Conservation (phyloP, 2,797 vertebrate genomes). For the Forpus xanthops region DNA sequence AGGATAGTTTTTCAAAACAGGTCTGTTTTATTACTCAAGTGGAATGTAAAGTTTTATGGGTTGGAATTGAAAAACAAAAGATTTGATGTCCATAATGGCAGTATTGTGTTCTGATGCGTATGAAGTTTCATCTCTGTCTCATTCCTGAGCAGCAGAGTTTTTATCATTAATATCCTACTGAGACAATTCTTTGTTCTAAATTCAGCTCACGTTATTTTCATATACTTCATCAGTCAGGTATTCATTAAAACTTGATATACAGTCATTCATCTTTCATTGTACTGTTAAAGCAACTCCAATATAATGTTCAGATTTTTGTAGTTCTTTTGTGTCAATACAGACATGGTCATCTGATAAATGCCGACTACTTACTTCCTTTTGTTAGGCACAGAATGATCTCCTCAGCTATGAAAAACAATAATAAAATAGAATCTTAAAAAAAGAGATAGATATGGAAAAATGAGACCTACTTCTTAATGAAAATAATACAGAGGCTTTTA, state of each 20-base stretch:
- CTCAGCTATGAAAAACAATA: background rate
- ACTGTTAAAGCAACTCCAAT: background rate
- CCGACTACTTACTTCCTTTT: background rate
- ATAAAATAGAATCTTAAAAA: background rate
- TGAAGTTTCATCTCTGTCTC: background rate
- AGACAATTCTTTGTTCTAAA: constrained; percentile 1
- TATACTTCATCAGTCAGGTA: background rate
- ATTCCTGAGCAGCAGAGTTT: background rate
- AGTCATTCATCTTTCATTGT: background rate
- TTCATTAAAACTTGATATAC: constrained; percentile 18
- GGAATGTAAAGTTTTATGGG: constrained; percentile 30
- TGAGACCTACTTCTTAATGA: background rate
- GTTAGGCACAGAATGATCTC: background rate
- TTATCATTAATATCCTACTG: constrained; percentile 6
- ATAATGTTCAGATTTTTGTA: background rate
- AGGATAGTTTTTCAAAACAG: constrained; percentile 11
- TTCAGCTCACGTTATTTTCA: constrained; percentile 13
- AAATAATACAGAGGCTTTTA: background rate
- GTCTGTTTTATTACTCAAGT: background rate
- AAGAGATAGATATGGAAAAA: background rate
- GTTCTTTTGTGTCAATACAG: background rate
- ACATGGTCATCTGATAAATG: background rate
- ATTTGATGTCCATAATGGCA: background rate
- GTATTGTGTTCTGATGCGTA: background rate
- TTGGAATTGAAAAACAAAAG: constrained; percentile 24